These are phyloP conservation scores for Stigmatopora nigra DNA, from an alignment of 2,113 vertebrate genomes.

Conservation along the genomic window DNA sequence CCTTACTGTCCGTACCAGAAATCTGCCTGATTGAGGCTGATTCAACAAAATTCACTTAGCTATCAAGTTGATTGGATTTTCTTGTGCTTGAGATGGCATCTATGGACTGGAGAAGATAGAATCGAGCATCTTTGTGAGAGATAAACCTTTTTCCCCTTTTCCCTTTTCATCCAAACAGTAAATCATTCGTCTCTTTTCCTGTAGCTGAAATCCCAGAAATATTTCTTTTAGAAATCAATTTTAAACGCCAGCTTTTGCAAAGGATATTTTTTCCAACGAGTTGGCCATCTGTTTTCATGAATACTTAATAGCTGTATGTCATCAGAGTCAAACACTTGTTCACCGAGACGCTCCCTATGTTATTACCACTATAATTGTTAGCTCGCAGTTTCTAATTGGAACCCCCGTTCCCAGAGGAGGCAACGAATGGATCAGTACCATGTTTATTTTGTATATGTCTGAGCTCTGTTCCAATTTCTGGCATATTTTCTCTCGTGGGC, in stretches of 20 bases:
- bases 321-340: conserved; percentile 57
- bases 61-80: conserved; percentile 58
- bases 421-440: conserved; percentile 51
- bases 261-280: conserved; percentile 49
- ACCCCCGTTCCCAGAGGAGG: conserved; percentile 26
- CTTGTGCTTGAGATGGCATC: conserved; percentile 45
- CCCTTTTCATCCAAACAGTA: neutral
- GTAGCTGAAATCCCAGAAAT: conserved; percentile 38
- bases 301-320: conserved; percentile 60
- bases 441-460: conserved; percentile 26
- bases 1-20: conserved; percentile 45
- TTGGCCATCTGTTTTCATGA: conserved; percentile 64
- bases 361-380: conserved; percentile 58
- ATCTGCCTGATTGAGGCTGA: conserved; percentile 41
- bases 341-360: conserved; percentile 46
- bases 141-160: conserved; percentile 23
- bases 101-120: conserved; percentile 29
- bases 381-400: conserved; percentile 57
- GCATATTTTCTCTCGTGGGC: conserved; percentile 15
- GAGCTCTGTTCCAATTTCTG: conserved; percentile 1
- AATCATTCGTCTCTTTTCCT: neutral
- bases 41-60: conserved; percentile 52
- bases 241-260: conserved; percentile 50
- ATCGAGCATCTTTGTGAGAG: conserved; percentile 21
- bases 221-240: conserved; percentile 55